phyloP scores from a whole-genome alignment of 2,113 vertebrate genomes.

The Tupaia tana region DNA sequence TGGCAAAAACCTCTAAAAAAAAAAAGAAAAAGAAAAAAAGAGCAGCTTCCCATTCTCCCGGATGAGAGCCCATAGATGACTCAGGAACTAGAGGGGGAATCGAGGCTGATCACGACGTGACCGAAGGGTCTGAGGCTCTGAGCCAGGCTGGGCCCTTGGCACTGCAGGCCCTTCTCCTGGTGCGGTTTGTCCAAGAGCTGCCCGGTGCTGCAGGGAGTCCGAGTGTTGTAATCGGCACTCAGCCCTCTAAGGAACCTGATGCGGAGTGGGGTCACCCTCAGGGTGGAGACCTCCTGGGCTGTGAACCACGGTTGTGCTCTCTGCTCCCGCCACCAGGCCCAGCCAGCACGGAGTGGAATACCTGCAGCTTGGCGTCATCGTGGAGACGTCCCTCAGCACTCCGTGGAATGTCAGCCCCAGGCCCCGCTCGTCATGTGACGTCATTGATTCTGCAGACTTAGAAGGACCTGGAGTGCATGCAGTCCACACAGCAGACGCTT shows the following conservation, averaged over 20 bases:
- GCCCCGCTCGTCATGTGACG: neutral
- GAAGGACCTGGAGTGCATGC: neutral
- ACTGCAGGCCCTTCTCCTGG: neutral
- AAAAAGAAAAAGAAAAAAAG: too few species aligned
- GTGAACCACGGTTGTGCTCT: neutral
- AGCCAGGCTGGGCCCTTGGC: neutral
- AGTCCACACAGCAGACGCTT: neutral
- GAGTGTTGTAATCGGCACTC: too few species aligned
- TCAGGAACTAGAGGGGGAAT: neutral
- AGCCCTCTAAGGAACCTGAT: neutral
- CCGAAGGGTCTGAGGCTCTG: neutral
- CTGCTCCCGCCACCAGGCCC: neutral
- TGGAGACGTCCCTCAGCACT: neutral
- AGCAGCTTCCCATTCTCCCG: neutral
- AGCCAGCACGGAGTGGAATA: rapidly evolving
- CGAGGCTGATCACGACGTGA: neutral
- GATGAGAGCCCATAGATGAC: neutral
- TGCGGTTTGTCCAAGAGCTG: neutral
- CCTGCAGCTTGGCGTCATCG: neutral
- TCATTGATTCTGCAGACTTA: neutral
- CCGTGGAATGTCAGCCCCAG: too few species aligned
- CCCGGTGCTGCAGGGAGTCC: neutral
- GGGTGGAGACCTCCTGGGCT: neutral
- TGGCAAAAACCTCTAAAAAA: too few species aligned
- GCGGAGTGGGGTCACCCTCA: rapidly evolving